Evolutionary conservation across 2,888 invertebrate species (phyloP).

Genomic region (Slavum lentiscoides): DNA sequence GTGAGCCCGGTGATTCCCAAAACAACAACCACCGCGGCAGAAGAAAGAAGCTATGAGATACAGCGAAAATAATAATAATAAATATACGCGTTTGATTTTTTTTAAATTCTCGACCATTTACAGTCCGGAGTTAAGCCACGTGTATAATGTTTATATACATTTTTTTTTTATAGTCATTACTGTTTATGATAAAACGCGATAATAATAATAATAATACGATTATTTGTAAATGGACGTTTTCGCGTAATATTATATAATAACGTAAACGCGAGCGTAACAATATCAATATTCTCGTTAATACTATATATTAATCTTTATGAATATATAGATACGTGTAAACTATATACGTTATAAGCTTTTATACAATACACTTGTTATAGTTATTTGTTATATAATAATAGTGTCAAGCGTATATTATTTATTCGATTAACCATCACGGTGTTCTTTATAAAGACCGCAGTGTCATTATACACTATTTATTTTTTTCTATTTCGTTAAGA

Average conservation of each 20-base stretch:
- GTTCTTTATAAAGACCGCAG: neutral
- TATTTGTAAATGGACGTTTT: neutral
- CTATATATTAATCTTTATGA: neutral
- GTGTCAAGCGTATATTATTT: neutral
- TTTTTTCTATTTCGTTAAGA: neutral
- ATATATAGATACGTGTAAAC: neutral
- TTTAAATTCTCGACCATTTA: conserved; percentile 11
- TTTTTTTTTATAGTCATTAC: conserved; percentile 2
- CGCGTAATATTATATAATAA: neutral
- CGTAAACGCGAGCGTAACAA: too few relatives aligned
- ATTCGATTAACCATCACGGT: neutral
- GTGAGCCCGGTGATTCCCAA: too few relatives aligned
- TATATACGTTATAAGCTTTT: neutral
- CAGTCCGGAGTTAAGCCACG: neutral
- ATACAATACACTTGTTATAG: neutral
- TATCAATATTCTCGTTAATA: neutral
- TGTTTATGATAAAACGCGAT: conserved; percentile 3
- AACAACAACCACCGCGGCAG: too few relatives aligned
- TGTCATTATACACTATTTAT: neutral
- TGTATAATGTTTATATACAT: conserved; percentile 1
- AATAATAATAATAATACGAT: neutral
- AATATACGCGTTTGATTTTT: conserved; percentile 15
- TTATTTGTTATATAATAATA: neutral
- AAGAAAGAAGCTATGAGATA: too few relatives aligned
- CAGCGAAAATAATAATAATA: conserved; percentile 4